Evolutionary conservation across 2,113 vertebrate genomes (phyloP).

Genomic region (Pterocles burchelli): DNA sequence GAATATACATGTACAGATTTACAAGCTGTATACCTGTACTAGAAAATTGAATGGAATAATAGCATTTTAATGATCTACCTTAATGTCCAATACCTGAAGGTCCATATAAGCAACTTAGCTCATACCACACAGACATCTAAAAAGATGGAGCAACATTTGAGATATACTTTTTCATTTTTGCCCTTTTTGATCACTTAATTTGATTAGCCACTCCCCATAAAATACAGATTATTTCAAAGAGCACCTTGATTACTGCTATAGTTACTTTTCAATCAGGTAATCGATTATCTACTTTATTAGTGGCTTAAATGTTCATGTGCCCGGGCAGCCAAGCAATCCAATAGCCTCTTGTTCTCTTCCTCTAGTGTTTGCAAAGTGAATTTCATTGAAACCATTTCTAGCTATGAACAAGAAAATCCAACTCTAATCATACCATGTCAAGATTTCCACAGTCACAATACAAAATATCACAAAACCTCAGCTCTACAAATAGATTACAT

Average conservation of each 20-base stretch:
- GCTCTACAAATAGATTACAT: background rate
- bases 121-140: background rate
- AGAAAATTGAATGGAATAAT: background rate
- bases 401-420: conserved; percentile 53
- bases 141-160: background rate
- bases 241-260: background rate
- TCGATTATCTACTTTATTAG: background rate
- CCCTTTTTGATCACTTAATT: background rate
- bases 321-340: conserved; percentile 45
- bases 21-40: background rate
- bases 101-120: background rate
- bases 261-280: background rate
- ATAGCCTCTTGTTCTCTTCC: conserved; percentile 70
- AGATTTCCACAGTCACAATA: background rate
- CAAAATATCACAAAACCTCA: background rate
- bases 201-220: background rate
- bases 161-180: background rate
- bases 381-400: conserved; percentile 58
- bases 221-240: background rate
- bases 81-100: background rate
- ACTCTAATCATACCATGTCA: background rate
- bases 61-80: background rate
- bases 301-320: conserved; percentile 63
- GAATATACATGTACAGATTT: background rate
- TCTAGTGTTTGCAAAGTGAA: conserved; percentile 51